phyloP scores from a whole-genome alignment of 2,113 vertebrate species.

The Heterochromis multidens region DNA sequence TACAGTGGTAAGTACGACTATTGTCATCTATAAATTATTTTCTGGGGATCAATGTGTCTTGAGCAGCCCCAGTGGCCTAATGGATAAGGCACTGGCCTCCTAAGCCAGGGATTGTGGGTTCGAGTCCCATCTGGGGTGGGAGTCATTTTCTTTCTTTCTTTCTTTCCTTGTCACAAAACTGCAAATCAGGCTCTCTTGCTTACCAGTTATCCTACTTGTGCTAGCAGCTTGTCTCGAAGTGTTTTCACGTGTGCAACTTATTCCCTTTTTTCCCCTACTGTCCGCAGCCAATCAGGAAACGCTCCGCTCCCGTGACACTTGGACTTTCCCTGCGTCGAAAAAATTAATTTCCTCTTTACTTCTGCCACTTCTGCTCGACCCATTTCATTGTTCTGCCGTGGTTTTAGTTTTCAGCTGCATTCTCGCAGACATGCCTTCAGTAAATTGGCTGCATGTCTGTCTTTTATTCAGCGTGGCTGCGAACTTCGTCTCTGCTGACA shows the following conservation, averaged over 20 bases:
- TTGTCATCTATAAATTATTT: fast-evolving
- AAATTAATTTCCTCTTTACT: not conserved
- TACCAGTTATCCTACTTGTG: not conserved
- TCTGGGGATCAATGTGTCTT: fast-evolving
- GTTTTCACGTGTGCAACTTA: not conserved
- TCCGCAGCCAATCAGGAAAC: constrained; percentile 38
- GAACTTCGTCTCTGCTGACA: constrained; percentile 15
- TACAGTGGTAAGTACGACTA: too few species aligned
- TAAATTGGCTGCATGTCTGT: not conserved
- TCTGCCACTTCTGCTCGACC: too few species aligned
- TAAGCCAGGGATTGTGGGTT: constrained; percentile 64
- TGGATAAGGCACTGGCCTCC: constrained; percentile 76
- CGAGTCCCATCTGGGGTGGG: constrained; percentile 60
- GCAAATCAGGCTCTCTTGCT: fast-evolving
- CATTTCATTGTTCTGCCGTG: not conserved
- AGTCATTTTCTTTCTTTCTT: too few species aligned
- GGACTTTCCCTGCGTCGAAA: not conserved
- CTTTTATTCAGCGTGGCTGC: not conserved
- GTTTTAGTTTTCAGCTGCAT: not conserved
- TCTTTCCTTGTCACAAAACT: not conserved
- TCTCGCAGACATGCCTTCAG: not conserved
- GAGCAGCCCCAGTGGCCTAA: not conserved
- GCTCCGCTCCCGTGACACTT: not conserved
- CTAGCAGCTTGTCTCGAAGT: fast-evolving
- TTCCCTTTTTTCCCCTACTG: not conserved